phyloP scores from a whole-genome alignment of 2,888 invertebrate species.

The Amiota communis region DNA sequence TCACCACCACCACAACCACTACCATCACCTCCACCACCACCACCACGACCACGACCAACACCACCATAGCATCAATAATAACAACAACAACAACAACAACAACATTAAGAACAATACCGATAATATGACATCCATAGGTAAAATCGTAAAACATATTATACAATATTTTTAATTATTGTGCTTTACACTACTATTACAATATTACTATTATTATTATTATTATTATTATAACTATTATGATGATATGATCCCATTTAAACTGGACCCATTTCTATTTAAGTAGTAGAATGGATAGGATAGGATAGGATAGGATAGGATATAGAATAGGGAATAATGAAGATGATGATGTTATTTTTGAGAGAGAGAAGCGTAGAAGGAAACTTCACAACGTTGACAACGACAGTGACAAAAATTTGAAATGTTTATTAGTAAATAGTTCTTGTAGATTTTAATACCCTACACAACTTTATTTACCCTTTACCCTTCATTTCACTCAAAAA shows the following conservation, averaged over 20 bases:
- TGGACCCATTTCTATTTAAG: not conserved
- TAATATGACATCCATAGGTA: constrained; percentile 73
- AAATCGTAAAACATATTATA: constrained; percentile 52
- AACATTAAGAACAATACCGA: constrained; percentile 64
- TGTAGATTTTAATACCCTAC: too few relatives aligned
- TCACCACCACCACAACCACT: constrained; percentile 43
- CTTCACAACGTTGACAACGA: too few relatives aligned
- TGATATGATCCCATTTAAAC: not conserved
- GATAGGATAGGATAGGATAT: too few relatives aligned
- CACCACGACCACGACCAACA: too few relatives aligned
- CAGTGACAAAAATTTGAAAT: too few relatives aligned
- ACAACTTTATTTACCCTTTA: too few relatives aligned
- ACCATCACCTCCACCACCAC: constrained; percentile 41
- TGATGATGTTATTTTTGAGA: too few relatives aligned
- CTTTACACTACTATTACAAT: not conserved
- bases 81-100: constrained; percentile 50
- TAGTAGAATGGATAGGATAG: too few relatives aligned
- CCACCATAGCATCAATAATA: constrained; percentile 38
- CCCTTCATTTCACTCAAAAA: too few relatives aligned
- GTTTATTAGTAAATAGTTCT: too few relatives aligned
- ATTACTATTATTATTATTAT: constrained; percentile 23
- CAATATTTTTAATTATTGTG: constrained; percentile 14
- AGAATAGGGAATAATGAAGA: too few relatives aligned
- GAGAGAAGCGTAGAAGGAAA: too few relatives aligned
- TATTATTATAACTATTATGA: not conserved